phyloP scores from a whole-genome alignment of 2,797 vertebrate species.

The Channallabes apus region DNA sequence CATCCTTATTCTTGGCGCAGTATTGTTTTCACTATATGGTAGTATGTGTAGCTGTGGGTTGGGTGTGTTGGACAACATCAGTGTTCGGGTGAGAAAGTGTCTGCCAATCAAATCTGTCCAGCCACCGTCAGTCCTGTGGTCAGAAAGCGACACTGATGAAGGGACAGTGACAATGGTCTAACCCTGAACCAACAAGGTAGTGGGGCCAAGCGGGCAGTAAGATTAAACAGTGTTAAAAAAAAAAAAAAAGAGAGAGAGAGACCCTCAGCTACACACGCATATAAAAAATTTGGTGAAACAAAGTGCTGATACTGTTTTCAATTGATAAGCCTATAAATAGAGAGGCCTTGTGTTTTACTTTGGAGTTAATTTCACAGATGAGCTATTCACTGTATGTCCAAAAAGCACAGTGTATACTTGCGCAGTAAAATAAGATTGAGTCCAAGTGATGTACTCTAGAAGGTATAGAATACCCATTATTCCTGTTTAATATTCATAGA shows the following conservation, averaged over 20 bases:
- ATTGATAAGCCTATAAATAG: background rate
- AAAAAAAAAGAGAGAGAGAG: background rate
- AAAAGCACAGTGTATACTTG: background rate
- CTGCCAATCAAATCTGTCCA: constrained; percentile 5
- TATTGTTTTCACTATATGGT: background rate
- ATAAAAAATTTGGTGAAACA: background rate
- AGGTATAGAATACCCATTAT: background rate
- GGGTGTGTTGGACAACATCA: background rate
- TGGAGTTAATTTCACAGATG: background rate
- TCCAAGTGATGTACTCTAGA: no score
- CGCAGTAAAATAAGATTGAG: background rate
- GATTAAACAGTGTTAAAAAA: background rate
- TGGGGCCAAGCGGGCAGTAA: background rate
- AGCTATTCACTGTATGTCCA: background rate
- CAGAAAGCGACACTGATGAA: constrained; percentile 2
- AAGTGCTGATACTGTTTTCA: background rate
- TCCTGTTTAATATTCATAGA: background rate
- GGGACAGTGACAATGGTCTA: background rate
- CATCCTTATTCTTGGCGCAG: background rate
- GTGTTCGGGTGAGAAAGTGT: background rate
- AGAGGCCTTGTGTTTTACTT: background rate
- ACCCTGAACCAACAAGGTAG: background rate
- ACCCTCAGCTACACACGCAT: background rate
- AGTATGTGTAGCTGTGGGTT: background rate
- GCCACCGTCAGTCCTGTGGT: background rate